phyloP scores from a whole-genome alignment of 92 coral and sea anemone genomes.

The Diadumene lineata region DNA sequence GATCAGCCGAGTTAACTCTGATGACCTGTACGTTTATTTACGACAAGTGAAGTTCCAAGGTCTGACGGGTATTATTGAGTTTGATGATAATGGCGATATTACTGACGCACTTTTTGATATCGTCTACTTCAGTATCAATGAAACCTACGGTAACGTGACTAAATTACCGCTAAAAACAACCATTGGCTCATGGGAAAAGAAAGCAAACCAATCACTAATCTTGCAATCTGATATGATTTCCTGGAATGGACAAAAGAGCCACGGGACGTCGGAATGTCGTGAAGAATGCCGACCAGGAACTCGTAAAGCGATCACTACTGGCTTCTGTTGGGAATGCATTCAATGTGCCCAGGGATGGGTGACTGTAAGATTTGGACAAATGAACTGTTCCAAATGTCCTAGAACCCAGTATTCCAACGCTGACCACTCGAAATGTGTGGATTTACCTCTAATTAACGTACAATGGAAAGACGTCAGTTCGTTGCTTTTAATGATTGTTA shows the following conservation, averaged over 20 bases:
- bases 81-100: constrained; percentile 30
- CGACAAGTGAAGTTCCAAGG: constrained; percentile 27
- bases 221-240: constrained; percentile 22
- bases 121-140: constrained; percentile 21
- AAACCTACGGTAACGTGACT: constrained; percentile 13
- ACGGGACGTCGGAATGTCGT: constrained; percentile 55
- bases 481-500: constrained; percentile 27
- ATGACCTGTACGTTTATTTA: constrained; percentile 24
- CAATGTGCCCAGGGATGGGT: constrained; percentile 49
- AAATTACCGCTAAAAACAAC: constrained; percentile 25
- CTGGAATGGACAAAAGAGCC: constrained; percentile 46
- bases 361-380: constrained; percentile 17
- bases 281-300: constrained; percentile 65
- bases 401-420: constrained; percentile 51
- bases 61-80: constrained; percentile 31
- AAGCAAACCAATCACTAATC: constrained; percentile 20
- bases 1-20: constrained; percentile 17
- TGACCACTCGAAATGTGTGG: constrained; percentile 49
- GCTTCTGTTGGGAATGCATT: constrained; percentile 73
- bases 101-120: constrained; percentile 36
- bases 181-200: constrained; percentile 71
- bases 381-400: constrained; percentile 53
- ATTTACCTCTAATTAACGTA: constrained; percentile 49
- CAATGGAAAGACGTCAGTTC: constrained; percentile 45
- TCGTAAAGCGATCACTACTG: constrained; percentile 40